A percentile compares a stretch with the other conserved stretches of the same genome.
These are phyloP conservation scores for Trematocara nigrifrons DNA, from an alignment of 2,113 vertebrate species.

Conservation along the genomic window DNA sequence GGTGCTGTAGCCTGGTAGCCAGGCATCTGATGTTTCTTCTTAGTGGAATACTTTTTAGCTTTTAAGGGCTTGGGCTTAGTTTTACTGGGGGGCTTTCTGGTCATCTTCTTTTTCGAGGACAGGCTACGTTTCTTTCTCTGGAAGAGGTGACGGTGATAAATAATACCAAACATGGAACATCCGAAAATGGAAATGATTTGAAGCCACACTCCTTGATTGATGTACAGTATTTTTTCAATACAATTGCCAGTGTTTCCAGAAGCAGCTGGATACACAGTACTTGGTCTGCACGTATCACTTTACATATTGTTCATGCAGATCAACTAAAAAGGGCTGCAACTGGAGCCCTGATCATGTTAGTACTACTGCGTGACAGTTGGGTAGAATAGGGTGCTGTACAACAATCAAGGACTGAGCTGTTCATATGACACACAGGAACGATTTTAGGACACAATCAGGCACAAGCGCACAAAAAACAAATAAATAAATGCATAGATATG, in stretches of 20 bases:
- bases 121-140: constrained; percentile 92
- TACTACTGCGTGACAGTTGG: background rate
- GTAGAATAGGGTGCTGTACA: background rate
- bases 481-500: background rate
- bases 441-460: background rate
- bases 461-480: background rate
- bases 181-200: constrained; percentile 36
- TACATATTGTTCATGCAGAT: background rate
- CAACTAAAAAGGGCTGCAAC: background rate
- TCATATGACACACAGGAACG: constrained; percentile 20
- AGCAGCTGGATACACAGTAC: background rate
- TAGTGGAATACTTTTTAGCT: constrained; percentile 81
- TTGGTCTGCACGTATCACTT: background rate
- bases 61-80: constrained; percentile 85
- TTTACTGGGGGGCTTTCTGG: constrained; percentile 80
- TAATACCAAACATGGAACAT: constrained; percentile 63
- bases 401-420: constrained; percentile 13
- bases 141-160: constrained; percentile 70
- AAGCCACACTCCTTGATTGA: background rate
- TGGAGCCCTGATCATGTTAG: background rate
- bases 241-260: background rate
- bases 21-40: constrained; percentile 84
- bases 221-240: background rate
- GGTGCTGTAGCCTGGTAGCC: constrained; percentile 82
- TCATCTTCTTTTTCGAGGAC: constrained; percentile 87